Evolutionary conservation across 2,797 vertebrate species (phyloP).

Genomic region (Pseudochromis fuscus): DNA sequence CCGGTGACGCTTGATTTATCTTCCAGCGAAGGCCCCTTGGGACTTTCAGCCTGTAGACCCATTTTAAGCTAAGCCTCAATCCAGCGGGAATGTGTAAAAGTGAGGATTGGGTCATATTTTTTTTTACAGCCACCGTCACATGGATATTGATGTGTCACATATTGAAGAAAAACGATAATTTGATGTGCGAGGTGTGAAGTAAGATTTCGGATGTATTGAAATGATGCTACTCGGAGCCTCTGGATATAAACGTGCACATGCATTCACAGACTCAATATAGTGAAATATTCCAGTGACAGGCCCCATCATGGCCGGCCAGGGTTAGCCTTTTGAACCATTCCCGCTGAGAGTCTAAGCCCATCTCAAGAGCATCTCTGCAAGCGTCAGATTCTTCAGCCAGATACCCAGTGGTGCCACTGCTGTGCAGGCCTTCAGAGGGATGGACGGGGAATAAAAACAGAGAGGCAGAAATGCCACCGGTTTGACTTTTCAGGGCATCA

Average conservation of each 20-base stretch:
- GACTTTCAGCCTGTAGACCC: conserved; percentile 58
- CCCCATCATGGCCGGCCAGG: conserved; percentile 52
- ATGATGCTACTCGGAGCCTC: no score
- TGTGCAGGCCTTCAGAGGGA: conserved; percentile 64
- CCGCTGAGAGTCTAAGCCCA: conserved; percentile 68
- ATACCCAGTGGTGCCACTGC: conserved; percentile 67
- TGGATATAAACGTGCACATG: neutral
- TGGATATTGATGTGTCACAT: conserved; percentile 69
- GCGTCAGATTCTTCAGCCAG: conserved; percentile 66
- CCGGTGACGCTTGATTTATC: conserved; percentile 80
- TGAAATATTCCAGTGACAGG: conserved; percentile 60
- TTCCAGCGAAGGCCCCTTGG: conserved; percentile 51
- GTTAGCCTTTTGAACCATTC: conserved; percentile 67
- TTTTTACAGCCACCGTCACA: conserved; percentile 44
- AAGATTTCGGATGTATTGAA: conserved; percentile 17
- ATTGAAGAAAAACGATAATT: conserved; percentile 55
- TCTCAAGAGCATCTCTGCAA: conserved; percentile 69
- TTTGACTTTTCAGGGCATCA: conserved; percentile 70
- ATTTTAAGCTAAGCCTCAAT: conserved; percentile 66
- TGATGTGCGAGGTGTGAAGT: conserved; percentile 28
- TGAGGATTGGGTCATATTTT: conserved; percentile 57
- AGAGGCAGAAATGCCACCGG: conserved; percentile 56
- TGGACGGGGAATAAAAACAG: conserved; percentile 47
- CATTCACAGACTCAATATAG: conserved; percentile 24
- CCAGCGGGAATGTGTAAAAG: conserved; percentile 52